Evolutionary conservation across 2,113 vertebrate species (phyloP), one percentile per base, ranked within the genome.

Genomic region (Rhizomys pruinosus): DNA sequence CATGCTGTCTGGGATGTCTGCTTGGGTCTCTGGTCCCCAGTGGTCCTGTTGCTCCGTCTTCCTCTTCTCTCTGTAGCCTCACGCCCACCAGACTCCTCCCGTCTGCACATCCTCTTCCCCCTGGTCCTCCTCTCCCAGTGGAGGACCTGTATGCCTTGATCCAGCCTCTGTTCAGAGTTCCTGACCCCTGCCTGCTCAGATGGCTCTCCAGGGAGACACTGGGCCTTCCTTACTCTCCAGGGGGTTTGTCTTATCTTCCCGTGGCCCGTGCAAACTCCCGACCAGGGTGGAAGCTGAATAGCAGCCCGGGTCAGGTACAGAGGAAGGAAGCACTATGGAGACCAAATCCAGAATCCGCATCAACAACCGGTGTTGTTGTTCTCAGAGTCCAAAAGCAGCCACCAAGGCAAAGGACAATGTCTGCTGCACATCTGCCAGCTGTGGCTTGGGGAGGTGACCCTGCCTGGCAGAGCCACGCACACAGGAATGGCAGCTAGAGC

Each of bases 341-440:
- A 6, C 37, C 55, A 59, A 29, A 19, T 17, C n/a, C 23, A 59
- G 76, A 11, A 27, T 15, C 37, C 0, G 1, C 0, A 47, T 39
- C 12, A 25, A 34, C 25, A 8, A 11, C 39, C 0, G 0, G 6
- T 0, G 25, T 19, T 44, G 10, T 20, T n/a, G 2, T 42, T 17
- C 20, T 7, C 34, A 29, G 42, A 37, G 66, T 52, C 42, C 29
- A 10, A n/a, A n/a, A 20, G 66, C 44, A n/a, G 44, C 71, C n/a
- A 10, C 15, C 11, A 0, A 19, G 72, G 55, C 34, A 25, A 77
- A 23, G 23, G n/a, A 23, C 12, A 42, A 52, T 13, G 4, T 37
- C 10, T 23, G 0, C 29, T 66, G 59, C 15, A 5, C 6, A 7
- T 66, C 44, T 19, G 39, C 22, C 0, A 3, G 37, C 19, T 0